Evolutionary conservation across 2,888 invertebrate species (phyloP), one percentile per base, ranked within the genome.

Genomic region (Clusia tigrina): DNA sequence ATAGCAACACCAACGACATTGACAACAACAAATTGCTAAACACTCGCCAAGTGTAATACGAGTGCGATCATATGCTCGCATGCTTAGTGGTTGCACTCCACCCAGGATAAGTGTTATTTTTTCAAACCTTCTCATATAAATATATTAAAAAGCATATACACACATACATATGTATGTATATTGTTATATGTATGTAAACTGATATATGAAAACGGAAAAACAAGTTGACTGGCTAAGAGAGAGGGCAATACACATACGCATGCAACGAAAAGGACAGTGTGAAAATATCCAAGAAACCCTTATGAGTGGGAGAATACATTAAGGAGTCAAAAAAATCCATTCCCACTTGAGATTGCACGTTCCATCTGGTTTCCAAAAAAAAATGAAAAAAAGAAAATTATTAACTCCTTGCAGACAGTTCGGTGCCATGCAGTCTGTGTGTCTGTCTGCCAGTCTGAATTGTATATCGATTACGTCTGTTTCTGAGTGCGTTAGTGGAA

Each of bases 351-450:
- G 57, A 62, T 62, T 65, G 61, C 62, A 66, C 57, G 58, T 71
- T 70, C 73, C 78, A 78, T 77, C 77, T 78, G 78, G 74, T 77
- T 78, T 78, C 74, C 65, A 69, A 55, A 60, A 72, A 76, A 74
- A 63, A n/a, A 32, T 48, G 18, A 55, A 51, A 24, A 46, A 42
- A 3, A 54, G 23, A 54, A 32, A 18, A 53, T 63, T 24, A 46
- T 24, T 48, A 22, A 25, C 26, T 48, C 18, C 18, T 48, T 55
- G 20, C 62, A 70, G 67, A 68, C 66, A 64, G 58, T 60, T 57
- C 65, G 76, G 76, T 77, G 77, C 77, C 76, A 64, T 63, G 46
- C 70, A 74, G 75, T 76, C 76, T 74, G 46, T n/a, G n/a, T n/a
- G n/a, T n/a, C n/a, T n/a, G n/a, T n/a, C n/a, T n/a, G n/a, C n/a